phyloP scores from a whole-genome alignment of 2,888 invertebrate species.

The Agrochola litura region DNA sequence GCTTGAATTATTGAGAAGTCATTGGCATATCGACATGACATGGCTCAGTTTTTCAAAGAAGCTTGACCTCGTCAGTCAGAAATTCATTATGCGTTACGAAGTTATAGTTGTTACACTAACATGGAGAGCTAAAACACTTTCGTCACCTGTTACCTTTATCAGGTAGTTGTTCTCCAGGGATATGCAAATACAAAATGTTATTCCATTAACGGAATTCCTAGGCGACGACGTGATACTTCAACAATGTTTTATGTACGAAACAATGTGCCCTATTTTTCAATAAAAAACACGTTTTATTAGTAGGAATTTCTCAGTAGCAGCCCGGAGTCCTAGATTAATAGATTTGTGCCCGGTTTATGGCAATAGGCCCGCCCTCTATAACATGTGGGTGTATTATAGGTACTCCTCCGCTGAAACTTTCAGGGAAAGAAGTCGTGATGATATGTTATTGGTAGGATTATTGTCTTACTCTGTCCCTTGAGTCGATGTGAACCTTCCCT shows the following conservation, averaged over 20 bases:
- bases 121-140: neutral
- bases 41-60: neutral
- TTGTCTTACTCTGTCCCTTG: slow-evolving; percentile 95
- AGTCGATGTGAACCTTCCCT: slow-evolving; percentile 98
- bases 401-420: neutral
- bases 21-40: neutral
- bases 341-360: neutral
- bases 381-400: neutral
- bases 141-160: neutral
- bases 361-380: neutral
- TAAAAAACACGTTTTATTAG: neutral
- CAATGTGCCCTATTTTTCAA: too few relatives aligned
- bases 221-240: neutral
- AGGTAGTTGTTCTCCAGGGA: slow-evolving; percentile 6
- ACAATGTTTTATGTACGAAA: neutral
- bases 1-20: neutral
- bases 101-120: neutral
- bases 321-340: neutral
- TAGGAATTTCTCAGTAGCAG: neutral
- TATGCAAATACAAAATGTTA: neutral
- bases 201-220: neutral
- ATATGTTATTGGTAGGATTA: neutral
- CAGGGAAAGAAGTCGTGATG: neutral
- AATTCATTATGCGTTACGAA: neutral
- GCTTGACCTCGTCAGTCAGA: neutral